Evolutionary conservation across 2,888 invertebrate genomes (phyloP).

Genomic region (Ochropacha duplaris): DNA sequence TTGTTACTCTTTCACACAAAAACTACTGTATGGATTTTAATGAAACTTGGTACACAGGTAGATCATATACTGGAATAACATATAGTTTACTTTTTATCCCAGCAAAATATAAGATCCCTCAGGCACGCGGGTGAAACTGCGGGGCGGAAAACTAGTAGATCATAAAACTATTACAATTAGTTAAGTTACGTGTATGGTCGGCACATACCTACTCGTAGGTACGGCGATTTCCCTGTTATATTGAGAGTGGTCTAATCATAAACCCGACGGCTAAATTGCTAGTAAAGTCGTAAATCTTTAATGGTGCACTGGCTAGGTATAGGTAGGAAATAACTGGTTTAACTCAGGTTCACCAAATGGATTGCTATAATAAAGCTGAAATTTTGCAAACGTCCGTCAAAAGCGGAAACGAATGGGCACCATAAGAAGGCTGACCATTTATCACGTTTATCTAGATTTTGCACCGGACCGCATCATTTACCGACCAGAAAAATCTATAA

Average conservation of each 20-base stretch:
- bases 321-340: slow-evolving; percentile 12
- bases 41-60: no score
- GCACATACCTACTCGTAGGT: background rate
- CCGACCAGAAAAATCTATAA: slow-evolving; percentile 54
- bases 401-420: slow-evolving; percentile 52
- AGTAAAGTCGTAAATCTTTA: slow-evolving; percentile 36
- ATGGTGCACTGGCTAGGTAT: slow-evolving; percentile 33
- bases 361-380: slow-evolving; percentile 44
- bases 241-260: slow-evolving; percentile 21
- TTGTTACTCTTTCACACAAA: no score
- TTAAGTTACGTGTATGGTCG: background rate
- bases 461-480: slow-evolving; percentile 62
- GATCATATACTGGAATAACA: no score
- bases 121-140: no score
- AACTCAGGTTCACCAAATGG: slow-evolving; percentile 35
- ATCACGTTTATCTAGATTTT: slow-evolving; percentile 71
- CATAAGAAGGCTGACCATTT: slow-evolving; percentile 59
- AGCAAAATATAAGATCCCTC: no score
- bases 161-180: background rate
- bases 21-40: no score
- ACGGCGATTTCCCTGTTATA: background rate
- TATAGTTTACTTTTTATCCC: no score
- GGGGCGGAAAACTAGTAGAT: no score
- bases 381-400: slow-evolving; percentile 53
- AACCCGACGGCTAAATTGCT: slow-evolving; percentile 26